phyloP scores from a whole-genome alignment of 2,113 vertebrate genomes.

The Dipodomys spectabilis region DNA sequence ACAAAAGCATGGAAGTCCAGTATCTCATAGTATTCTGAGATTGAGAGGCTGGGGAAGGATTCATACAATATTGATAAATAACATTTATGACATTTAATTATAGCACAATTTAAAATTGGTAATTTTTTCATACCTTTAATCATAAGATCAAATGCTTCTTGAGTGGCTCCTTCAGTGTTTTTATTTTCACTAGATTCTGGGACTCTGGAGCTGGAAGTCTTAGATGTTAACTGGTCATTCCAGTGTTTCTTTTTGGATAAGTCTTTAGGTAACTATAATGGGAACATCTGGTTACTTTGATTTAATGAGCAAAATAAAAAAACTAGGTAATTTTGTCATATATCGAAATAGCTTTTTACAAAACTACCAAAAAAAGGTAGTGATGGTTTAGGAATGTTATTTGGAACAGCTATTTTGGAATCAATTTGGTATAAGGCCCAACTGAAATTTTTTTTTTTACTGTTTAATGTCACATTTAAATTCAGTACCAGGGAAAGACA shows the following conservation, averaged over 20 bases:
- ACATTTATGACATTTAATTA: background rate
- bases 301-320: background rate
- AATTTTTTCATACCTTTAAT: slow-evolving; percentile 88
- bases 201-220: slow-evolving; percentile 88
- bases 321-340: background rate
- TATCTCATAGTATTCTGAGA: background rate
- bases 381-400: slow-evolving; percentile 38
- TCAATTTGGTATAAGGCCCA: background rate
- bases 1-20: background rate
- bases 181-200: slow-evolving; percentile 87
- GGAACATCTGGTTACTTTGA: slow-evolving; percentile 1
- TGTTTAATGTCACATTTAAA: slow-evolving; percentile 14
- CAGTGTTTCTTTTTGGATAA: slow-evolving; percentile 91
- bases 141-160: slow-evolving; percentile 93
- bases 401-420: background rate
- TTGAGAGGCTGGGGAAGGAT: background rate
- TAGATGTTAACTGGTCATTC: slow-evolving; percentile 87
- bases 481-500: background rate
- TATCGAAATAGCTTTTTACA: background rate
- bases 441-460: slow-evolving; percentile 2
- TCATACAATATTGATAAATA: background rate
- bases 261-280: slow-evolving; percentile 83
- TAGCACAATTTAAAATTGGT: background rate
- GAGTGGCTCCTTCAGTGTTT: slow-evolving; percentile 78
- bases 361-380: slow-evolving; percentile 27